Conservation (phyloP, 1,140 invertebrate species). For the Eciton burchellii region DNA sequence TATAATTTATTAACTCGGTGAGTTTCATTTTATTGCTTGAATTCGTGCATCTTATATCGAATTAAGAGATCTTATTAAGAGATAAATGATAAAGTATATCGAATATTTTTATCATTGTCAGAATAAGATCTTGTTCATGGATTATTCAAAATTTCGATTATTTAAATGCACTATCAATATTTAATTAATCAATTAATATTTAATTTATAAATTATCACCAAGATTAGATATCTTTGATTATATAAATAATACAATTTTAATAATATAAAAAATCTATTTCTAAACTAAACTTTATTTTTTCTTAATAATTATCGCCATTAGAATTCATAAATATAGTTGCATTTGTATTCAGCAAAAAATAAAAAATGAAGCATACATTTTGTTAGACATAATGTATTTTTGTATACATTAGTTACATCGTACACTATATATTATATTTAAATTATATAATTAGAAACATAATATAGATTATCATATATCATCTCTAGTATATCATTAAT, state of each 20-base stretch:
- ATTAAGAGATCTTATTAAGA: too few species aligned
- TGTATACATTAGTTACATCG: neutral
- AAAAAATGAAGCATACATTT: neutral
- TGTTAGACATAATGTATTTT: neutral
- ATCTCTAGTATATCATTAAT: neutral
- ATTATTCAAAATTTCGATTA: neutral
- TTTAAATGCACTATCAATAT: neutral
- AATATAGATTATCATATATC: neutral
- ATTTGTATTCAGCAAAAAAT: neutral
- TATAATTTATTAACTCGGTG: conserved; percentile 44
- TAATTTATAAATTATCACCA: too few species aligned
- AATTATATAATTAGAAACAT: conserved; percentile 2
- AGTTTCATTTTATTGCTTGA: neutral
- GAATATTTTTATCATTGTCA: neutral
- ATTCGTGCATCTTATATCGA: conserved; percentile 2
- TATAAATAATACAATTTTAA: neutral
- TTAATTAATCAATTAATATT: too few species aligned
- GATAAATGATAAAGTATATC: neutral
- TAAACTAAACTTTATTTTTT: too few species aligned
- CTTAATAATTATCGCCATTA: neutral
- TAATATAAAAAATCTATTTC: too few species aligned
- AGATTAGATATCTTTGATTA: neutral
- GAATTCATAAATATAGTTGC: neutral
- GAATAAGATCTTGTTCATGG: neutral
- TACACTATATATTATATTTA: conserved; percentile 3